These are phyloP conservation scores for Esperia sulphurella DNA, from an alignment of 2,888 invertebrate genomes.

Conservation along the genomic window DNA sequence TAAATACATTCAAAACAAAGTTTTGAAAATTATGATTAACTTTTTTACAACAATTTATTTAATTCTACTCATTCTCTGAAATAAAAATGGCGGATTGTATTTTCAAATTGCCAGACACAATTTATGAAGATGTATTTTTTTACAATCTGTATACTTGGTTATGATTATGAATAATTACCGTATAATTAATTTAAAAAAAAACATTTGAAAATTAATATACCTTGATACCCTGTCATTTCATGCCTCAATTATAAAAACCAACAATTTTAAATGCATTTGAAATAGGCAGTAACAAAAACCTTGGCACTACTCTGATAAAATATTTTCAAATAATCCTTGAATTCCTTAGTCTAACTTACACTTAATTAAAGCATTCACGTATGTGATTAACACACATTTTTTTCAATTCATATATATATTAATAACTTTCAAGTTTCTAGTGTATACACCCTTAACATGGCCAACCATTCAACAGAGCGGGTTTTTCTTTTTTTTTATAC, in stretches of 20 bases:
- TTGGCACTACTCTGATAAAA: conserved; percentile 59
- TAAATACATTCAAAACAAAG: too few species aligned
- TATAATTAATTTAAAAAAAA: neutral
- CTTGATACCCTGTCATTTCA: conserved; percentile 72
- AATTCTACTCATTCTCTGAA: too few species aligned
- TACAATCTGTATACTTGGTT: neutral
- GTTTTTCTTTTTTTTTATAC: too few species aligned
- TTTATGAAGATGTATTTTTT: neutral
- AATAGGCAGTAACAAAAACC: conserved; percentile 32
- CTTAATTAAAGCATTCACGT: conserved; percentile 73
- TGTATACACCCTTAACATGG: conserved; percentile 15
- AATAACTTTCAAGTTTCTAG: conserved; percentile 9
- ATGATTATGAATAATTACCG: too few species aligned
- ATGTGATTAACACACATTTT: conserved; percentile 55
- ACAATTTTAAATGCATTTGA: conserved; percentile 48
- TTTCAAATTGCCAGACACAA: neutral
- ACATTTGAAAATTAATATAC: conserved; percentile 29
- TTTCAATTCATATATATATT: conserved; percentile 23
- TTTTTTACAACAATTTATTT: too few species aligned
- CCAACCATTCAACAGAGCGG: conserved; percentile 29
- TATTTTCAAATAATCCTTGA: conserved; percentile 7
- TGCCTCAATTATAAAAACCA: conserved; percentile 45
- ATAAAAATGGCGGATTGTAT: too few species aligned
- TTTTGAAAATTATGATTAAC: too few species aligned
- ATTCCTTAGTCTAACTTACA: conserved; percentile 64